A percentile compares a stretch with the other conserved stretches of the same genome.
Conservation (phyloP, 2,888 invertebrate genomes). For the Orthosia gracilis region DNA sequence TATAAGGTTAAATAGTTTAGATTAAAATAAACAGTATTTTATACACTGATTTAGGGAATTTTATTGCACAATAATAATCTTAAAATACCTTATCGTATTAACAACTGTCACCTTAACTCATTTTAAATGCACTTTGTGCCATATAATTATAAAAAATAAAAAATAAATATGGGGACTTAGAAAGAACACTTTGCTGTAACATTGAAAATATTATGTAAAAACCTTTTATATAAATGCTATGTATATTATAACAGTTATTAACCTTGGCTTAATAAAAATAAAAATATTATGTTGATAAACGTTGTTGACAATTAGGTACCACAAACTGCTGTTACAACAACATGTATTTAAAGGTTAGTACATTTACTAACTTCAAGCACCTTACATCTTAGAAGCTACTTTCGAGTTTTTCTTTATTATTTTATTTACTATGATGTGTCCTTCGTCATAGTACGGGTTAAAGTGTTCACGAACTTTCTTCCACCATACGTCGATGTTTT, state of each 20-base stretch:
- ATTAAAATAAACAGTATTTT: too few species aligned
- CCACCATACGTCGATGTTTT: constrained; percentile 92
- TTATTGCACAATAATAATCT: constrained; percentile 33
- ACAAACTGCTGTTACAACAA: neutral
- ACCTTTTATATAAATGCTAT: constrained; percentile 3
- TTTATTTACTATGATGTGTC: constrained; percentile 90
- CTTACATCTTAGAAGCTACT: constrained; percentile 73
- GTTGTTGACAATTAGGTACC: neutral
- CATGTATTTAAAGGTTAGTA: neutral
- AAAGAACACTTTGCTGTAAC: neutral
- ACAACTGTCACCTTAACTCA: constrained; percentile 13
- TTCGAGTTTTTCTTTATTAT: constrained; percentile 80
- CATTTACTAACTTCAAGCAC: neutral
- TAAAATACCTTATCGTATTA: constrained; percentile 1
- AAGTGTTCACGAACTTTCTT: constrained; percentile 91
- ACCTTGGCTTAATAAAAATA: neutral
- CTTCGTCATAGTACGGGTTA: constrained; percentile 93
- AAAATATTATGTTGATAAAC: neutral
- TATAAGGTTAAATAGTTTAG: too few species aligned
- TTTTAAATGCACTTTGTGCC: constrained; percentile 31
- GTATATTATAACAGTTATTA: neutral
- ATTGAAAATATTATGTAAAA: neutral
- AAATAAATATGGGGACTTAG: neutral
- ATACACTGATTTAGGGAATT: neutral
- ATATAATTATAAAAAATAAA: neutral